phyloP scores from a whole-genome alignment of 1,140 invertebrate species.

The Nebria ingens region DNA sequence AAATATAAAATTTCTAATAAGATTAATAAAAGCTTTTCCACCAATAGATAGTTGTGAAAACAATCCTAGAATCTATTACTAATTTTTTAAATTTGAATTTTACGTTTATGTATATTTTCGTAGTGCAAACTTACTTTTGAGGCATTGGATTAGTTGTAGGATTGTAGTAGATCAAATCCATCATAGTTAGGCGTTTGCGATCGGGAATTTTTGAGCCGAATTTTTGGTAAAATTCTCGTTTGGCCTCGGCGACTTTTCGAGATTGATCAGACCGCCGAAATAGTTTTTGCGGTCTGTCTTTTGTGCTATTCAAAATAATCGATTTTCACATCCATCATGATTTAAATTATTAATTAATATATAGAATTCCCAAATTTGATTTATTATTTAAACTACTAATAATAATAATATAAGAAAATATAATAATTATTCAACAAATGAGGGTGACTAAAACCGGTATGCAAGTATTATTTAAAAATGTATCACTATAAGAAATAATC shows the following conservation, averaged over 20 bases:
- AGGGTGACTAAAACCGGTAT: no score
- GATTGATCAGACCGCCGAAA: constrained; percentile 35
- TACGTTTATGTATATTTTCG: constrained; percentile 13
- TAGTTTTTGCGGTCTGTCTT: constrained; percentile 14
- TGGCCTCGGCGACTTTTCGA: constrained; percentile 41
- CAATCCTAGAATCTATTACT: no score
- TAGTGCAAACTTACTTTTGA: constrained; percentile 21
- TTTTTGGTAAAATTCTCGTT: constrained; percentile 46
- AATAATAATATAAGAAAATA: no score
- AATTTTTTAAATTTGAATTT: constrained; percentile 11
- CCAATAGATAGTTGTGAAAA: no score
- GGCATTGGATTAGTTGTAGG: constrained; percentile 58
- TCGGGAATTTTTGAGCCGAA: constrained; percentile 47
- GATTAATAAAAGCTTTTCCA: no score
- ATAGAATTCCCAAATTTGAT: neutral
- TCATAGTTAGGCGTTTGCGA: constrained; percentile 67
- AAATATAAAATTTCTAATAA: no score
- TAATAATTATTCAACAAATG: no score
- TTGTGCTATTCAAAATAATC: constrained; percentile 10
- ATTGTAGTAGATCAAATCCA: constrained; percentile 85
- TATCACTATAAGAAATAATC: neutral
- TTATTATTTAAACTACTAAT: neutral
- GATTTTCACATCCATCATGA: neutral
- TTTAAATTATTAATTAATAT: neutral
- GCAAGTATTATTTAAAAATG: no score